These are phyloP conservation scores for Idaea biselata DNA, from an alignment of 2,888 invertebrate genomes.

Conservation along the genomic window DNA sequence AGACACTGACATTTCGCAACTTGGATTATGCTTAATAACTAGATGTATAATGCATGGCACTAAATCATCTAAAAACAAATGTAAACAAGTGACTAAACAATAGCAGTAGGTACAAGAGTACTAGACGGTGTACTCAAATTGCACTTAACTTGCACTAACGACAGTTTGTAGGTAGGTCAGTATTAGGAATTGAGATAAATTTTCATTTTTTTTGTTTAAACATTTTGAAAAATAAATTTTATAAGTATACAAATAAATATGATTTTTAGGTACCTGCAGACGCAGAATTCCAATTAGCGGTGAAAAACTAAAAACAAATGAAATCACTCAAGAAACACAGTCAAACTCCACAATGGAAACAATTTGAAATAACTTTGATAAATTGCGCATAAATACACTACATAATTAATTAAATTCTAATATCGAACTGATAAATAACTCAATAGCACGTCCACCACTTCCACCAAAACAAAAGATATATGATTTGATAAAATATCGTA, in stretches of 20 bases:
- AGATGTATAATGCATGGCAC: slow-evolving; percentile 9
- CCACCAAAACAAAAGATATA: not conserved
- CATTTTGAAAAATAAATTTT: not conserved
- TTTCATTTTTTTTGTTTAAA: not conserved
- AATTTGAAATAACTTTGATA: not conserved
- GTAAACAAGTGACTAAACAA: not conserved
- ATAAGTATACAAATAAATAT: not conserved
- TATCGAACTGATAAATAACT: not conserved
- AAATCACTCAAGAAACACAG: not conserved
- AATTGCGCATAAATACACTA: not conserved
- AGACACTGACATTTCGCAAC: slow-evolving; percentile 57
- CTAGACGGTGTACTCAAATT: not conserved
- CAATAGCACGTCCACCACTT: not conserved
- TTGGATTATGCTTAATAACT: slow-evolving; percentile 10
- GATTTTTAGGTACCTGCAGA: not conserved
- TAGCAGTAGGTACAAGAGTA: not conserved
- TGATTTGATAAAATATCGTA: not conserved
- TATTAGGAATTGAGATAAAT: not conserved
- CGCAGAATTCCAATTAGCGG: not conserved
- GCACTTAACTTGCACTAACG: not conserved
- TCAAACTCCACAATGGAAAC: not conserved
- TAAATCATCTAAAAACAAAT: slow-evolving; percentile 15
- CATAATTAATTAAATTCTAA: not conserved
- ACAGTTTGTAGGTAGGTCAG: not conserved
- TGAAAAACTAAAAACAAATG: not conserved